Conservation (phyloP, 2,888 invertebrate species). For the Scaptodrosophila latifasciaeformis region DNA sequence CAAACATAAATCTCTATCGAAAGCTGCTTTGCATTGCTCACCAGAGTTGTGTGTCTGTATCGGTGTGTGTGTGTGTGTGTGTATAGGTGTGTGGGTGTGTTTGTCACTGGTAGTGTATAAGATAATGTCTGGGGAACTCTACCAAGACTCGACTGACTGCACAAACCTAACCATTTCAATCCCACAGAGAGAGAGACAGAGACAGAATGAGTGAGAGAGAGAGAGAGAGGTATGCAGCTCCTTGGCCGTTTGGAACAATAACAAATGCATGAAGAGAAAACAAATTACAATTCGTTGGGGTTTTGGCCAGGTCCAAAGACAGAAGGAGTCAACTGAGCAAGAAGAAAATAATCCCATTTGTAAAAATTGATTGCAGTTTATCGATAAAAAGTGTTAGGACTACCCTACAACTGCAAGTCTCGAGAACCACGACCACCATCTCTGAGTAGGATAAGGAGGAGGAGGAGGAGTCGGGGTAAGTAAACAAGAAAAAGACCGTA, state of each 20-base stretch:
- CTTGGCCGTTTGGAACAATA: slow-evolving; percentile 45
- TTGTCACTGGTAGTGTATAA: slow-evolving; percentile 30
- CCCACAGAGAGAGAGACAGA: slow-evolving; percentile 4
- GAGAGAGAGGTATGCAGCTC: too few relatives aligned
- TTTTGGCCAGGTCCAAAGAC: slow-evolving; percentile 3
- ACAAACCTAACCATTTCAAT: too few relatives aligned
- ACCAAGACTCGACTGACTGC: slow-evolving; percentile 48
- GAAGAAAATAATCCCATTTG: slow-evolving; percentile 66
- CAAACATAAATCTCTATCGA: slow-evolving; percentile 67
- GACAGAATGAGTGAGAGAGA: not conserved
- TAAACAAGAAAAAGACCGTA: not conserved
- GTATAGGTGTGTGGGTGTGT: slow-evolving; percentile 35
- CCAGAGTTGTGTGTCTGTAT: slow-evolving; percentile 8
- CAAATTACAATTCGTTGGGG: slow-evolving; percentile 61
- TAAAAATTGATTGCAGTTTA: slow-evolving; percentile 68
- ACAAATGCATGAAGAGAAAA: slow-evolving; percentile 61
- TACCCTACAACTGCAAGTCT: not conserved
- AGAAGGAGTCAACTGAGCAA: slow-evolving; percentile 7
- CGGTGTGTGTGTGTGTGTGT: slow-evolving; percentile 49
- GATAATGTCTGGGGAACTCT: slow-evolving; percentile 62
- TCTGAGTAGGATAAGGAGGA: not conserved
- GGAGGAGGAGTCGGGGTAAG: not conserved
- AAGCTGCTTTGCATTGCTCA: slow-evolving; percentile 61
- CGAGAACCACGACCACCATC: too few relatives aligned
- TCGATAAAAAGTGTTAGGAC: slow-evolving; percentile 53